Evolutionary conservation across 2,888 invertebrate genomes (phyloP), one percentile per base, ranked within the genome.

Genomic region (Parthenolecanium corni): DNA sequence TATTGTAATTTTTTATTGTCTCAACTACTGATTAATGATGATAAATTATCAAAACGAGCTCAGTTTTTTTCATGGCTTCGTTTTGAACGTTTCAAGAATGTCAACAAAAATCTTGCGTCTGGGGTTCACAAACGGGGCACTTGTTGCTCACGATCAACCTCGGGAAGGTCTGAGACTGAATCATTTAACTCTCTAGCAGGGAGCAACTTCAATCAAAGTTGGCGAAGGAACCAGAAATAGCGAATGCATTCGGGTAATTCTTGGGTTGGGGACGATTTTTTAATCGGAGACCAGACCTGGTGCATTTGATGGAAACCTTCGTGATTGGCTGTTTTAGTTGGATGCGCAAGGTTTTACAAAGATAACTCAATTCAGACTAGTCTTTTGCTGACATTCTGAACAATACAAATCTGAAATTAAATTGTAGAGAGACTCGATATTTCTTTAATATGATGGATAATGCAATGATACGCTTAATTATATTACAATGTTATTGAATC

Each of bases 291-390:
- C 69, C 66, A 68, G 68, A 69, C 69, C 73, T 64, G 62, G 57
- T 21, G 64, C 52, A 54, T 65, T 67, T 76, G 79, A 80, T 85
- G 84, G 82, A 84, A 85, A 75, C 83, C 78, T 81, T 77, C 74
- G 77, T 79, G 80, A 80, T 80, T 80, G 75, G 85, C 85, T 70
- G 65, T 84, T 84, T 85, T 74, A 86, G 86, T 82, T 73, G 75
- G 82, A 85, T 85, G 76, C 83, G 84, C 82, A 79, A 83, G 84
- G 79, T 82, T 79, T 74, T 68, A 38, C 36, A 52, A 74, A 77
- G 77, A 82, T 76, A 85, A 85, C 86, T 85, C 85, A 84, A 86
- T 86, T 85, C 85, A 85, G 85, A 86, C 85, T 86, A 86, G 77
- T 85, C 84, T 85, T 80, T 79, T 76, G 78, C 81, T 82, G 74